Evolutionary conservation across 2,797 vertebrate genomes (phyloP).

Genomic region (Hypotaenidia okinawae): DNA sequence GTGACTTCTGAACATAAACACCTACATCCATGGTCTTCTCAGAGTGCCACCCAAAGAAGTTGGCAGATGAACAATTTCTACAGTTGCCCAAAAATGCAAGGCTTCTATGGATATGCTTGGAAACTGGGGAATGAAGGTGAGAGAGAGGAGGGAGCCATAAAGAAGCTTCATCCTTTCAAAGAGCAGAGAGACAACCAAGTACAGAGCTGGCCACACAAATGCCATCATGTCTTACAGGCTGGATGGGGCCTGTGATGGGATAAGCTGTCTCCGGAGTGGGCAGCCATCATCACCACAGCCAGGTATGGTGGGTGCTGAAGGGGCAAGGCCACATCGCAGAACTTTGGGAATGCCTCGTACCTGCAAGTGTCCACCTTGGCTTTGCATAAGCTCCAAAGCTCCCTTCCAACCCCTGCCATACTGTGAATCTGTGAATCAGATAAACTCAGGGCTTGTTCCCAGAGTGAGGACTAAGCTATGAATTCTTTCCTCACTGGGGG

Average conservation of each 20-base stretch:
- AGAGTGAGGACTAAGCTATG: neutral
- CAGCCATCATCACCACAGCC: neutral
- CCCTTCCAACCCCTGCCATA: no score
- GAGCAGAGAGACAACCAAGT: neutral
- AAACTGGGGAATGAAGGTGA: neutral
- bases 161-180: neutral
- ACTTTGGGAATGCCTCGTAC: neutral
- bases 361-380: neutral
- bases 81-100: neutral
- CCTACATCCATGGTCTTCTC: neutral
- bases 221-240: neutral
- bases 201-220: neutral
- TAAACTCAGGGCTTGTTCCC: neutral
- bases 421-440: neutral
- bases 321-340: neutral
- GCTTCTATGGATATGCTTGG: neutral
- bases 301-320: rapidly evolving
- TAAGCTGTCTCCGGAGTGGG: neutral
- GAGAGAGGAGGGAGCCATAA: neutral
- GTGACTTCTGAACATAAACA: neutral
- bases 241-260: neutral
- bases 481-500: neutral
- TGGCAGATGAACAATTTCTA: neutral
- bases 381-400: neutral
- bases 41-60: neutral